A percentile compares a stretch with the other conserved stretches of the same genome.
These are phyloP conservation scores for Mimumesa dahlbomi DNA, from an alignment of 2,888 invertebrate genomes.

Conservation along the genomic window DNA sequence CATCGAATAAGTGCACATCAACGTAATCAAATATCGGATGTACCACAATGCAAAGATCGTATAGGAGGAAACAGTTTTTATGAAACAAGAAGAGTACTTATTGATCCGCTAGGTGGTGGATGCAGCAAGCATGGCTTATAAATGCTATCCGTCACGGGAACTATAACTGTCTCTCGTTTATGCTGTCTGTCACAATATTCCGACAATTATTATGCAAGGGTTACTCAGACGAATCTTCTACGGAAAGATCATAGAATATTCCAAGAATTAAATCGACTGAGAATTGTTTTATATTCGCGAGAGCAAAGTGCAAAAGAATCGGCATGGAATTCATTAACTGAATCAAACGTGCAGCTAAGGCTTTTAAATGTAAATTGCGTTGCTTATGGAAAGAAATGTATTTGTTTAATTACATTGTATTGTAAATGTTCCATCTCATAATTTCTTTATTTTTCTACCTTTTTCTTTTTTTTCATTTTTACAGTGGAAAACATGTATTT, in stretches of 20 bases:
- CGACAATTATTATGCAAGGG: conserved; percentile 19
- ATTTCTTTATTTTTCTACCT: neutral
- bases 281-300: conserved; percentile 1
- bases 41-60: conserved; percentile 1
- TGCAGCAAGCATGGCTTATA: conserved; percentile 40
- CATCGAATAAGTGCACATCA: too few species aligned
- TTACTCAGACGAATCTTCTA: conserved; percentile 1
- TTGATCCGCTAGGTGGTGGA: conserved; percentile 55
- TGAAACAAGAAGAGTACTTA: conserved; percentile 61
- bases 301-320: neutral
- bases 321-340: neutral
- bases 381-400: neutral
- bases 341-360: neutral
- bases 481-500: neutral
- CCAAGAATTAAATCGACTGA: neutral
- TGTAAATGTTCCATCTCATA: too few species aligned
- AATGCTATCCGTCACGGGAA: conserved; percentile 42
- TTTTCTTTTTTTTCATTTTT: neutral
- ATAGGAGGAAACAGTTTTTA: conserved; percentile 43
- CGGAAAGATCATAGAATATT: neutral
- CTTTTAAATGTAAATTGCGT: neutral
- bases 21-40: conserved; percentile 13
- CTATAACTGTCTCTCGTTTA: conserved; percentile 39
- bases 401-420: too few species aligned
- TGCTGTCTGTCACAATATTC: conserved; percentile 14